Conservation (phyloP, 92 coral and sea anemone species). For the Galaxea fascicularis region DNA sequence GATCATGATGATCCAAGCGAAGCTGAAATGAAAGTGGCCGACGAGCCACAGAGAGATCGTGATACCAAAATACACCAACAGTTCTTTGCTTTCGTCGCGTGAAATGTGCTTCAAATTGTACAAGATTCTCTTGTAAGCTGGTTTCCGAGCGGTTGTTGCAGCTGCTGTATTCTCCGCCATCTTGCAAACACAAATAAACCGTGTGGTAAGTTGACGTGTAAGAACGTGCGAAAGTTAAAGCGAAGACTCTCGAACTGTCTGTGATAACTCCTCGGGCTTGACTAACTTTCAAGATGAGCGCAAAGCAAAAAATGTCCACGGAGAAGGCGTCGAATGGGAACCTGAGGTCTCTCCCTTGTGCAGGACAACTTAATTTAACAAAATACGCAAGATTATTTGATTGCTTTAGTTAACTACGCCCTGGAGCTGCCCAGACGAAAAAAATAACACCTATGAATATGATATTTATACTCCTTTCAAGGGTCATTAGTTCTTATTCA, state of each 20-base stretch:
- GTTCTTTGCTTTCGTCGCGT: conserved; percentile 67
- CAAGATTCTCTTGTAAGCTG: conserved; percentile 80
- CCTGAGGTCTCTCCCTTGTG: background rate
- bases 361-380: background rate
- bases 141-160: conserved; percentile 18
- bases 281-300: background rate
- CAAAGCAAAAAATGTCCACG: too few species aligned
- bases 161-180: conserved; percentile 8
- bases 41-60: conserved; percentile 91
- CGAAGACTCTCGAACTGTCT: background rate
- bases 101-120: conserved; percentile 71
- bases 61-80: conserved; percentile 78
- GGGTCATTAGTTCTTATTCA: conserved; percentile 20
- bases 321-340: background rate
- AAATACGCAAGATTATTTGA: background rate
- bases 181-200: background rate
- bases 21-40: conserved; percentile 92
- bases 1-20: conserved; percentile 98
- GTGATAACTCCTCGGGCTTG: background rate
- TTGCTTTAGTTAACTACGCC: background rate
- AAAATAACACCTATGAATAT: background rate
- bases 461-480: conserved; percentile 8
- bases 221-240: background rate
- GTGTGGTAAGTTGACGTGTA: conserved; percentile 21
- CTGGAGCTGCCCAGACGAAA: conserved; percentile 6